phyloP scores from a whole-genome alignment of 2,113 vertebrate species.

The Siniperca chuatsi region DNA sequence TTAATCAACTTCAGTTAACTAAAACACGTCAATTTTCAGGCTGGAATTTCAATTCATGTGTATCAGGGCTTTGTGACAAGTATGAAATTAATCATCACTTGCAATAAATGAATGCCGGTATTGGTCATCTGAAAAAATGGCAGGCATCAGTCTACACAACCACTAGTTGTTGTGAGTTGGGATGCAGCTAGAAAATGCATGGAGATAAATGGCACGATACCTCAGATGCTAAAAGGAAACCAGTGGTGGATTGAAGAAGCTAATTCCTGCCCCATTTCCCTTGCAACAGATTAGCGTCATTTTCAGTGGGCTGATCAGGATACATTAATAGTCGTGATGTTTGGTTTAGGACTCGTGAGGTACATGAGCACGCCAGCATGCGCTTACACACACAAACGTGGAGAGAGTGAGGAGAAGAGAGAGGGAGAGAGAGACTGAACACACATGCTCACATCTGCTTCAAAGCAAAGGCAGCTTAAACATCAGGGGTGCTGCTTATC shows the following conservation, averaged over 20 bases:
- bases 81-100: conserved; percentile 72
- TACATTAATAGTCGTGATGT: conserved; percentile 74
- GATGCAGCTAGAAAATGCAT: conserved; percentile 41
- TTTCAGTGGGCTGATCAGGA: conserved; percentile 77
- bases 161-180: conserved; percentile 33
- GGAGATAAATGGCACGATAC: conserved; percentile 38
- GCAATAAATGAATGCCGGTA: conserved; percentile 40
- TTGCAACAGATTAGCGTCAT: conserved; percentile 71
- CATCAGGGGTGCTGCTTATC: conserved; percentile 75
- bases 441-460: conserved; percentile 68
- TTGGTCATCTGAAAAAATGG: conserved; percentile 40
- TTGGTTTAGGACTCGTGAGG: conserved; percentile 55
- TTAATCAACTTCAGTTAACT: conserved; percentile 22
- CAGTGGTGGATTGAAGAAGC: conserved; percentile 35
- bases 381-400: conserved; percentile 25
- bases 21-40: conserved; percentile 12
- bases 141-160: conserved; percentile 58
- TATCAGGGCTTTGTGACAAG: conserved; percentile 71
- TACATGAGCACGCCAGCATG: conserved; percentile 34
- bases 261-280: conserved; percentile 70
- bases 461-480: conserved; percentile 74
- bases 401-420: neutral
- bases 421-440: conserved; percentile 38
- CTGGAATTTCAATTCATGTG: conserved; percentile 72
- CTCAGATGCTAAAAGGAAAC: conserved; percentile 57